Base-by-base conservation (phyloP, 1,140 invertebrate genomes). In the Globodera rostochiensis region DNA sequence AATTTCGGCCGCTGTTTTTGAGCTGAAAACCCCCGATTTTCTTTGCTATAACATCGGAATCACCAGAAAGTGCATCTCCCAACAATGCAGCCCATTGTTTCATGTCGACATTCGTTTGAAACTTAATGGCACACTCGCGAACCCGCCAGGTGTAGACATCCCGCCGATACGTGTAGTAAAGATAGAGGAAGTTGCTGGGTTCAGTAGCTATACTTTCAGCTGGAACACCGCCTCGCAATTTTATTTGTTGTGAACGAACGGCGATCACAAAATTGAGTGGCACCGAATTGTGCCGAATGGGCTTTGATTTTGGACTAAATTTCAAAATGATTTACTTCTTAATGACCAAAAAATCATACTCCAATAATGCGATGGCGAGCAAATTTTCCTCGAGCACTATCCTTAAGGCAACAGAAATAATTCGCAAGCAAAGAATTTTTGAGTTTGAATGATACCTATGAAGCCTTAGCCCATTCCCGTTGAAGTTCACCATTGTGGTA, bases 1-100 rank as follows among this genome's bases (percentile, higher is more conserved):
- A 92, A 92, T 78, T 93, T 93, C 19, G 94, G 94, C 57, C 94
- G 91, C 80, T 92, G 87, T 9, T 85, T 89, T 6, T 93, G 87
- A 82, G 89, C 93, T 94, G 81, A 73, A 91, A 91, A 78, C 25
- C 25, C 25, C 25, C 25, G 25, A 36, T 36, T 36, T 64, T 64
- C 6, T 64, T 19, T 13, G 13, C 13, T 19, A 0, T 19, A 13
- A 11, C 57, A 13, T 6, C 0, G 13, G 6, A 64, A 45, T 45
- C 49, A 85, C 84, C 74, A 45, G 73, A 49, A 21, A 86, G 49
- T 19, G 85, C 80, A n/a, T 50, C 67, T 78, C 82, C 49, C 75
- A 86, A 79, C 83, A 82, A 19, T 19, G 50, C 47, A 49, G 71
- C 71, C 85, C 85, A 86, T 49, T 85, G 70, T 70, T 86, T 85